phyloP scores from a whole-genome alignment of 1,140 invertebrate genomes.

The Zaprionus capensis region DNA sequence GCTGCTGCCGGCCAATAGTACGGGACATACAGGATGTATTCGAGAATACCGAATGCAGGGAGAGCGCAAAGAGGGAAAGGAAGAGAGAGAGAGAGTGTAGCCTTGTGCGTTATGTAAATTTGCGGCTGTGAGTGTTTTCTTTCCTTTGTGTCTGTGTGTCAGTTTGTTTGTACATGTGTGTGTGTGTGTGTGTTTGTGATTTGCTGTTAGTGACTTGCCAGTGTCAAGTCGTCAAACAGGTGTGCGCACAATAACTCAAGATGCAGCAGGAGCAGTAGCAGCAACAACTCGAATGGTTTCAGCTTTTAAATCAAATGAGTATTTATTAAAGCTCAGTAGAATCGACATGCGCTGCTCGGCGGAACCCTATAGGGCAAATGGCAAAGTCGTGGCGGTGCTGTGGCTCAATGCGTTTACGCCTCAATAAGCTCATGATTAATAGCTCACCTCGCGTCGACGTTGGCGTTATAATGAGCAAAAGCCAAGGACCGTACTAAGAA shows the following conservation, averaged over 20 bases:
- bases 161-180: not conserved
- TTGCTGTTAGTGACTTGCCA: slow-evolving; percentile 26
- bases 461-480: slow-evolving; percentile 75
- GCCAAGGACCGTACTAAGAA: slow-evolving; percentile 50
- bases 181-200: slow-evolving; percentile 21
- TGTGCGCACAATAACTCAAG: slow-evolving; percentile 57
- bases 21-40: slow-evolving; percentile 28
- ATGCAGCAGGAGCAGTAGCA: slow-evolving; percentile 30
- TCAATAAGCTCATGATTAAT: slow-evolving; percentile 82
- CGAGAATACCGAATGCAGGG: slow-evolving; percentile 52
- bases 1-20: slow-evolving; percentile 2
- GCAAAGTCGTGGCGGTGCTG: slow-evolving; percentile 55
- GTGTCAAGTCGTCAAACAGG: slow-evolving; percentile 61
- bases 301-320: slow-evolving; percentile 65
- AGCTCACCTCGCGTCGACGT: slow-evolving; percentile 52
- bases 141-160: slow-evolving; percentile 30
- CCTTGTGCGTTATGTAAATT: slow-evolving; percentile 65
- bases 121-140: slow-evolving; percentile 52
- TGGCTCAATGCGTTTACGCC: slow-evolving; percentile 76
- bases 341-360: not conserved
- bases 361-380: slow-evolving; percentile 40
- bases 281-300: not conserved
- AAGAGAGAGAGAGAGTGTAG: slow-evolving; percentile 1
- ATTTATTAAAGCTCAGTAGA: slow-evolving; percentile 68
- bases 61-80: not conserved